These are phyloP conservation scores for Elanus axillaris DNA, from an alignment of 2,113 vertebrate species.

Conservation along the genomic window DNA sequence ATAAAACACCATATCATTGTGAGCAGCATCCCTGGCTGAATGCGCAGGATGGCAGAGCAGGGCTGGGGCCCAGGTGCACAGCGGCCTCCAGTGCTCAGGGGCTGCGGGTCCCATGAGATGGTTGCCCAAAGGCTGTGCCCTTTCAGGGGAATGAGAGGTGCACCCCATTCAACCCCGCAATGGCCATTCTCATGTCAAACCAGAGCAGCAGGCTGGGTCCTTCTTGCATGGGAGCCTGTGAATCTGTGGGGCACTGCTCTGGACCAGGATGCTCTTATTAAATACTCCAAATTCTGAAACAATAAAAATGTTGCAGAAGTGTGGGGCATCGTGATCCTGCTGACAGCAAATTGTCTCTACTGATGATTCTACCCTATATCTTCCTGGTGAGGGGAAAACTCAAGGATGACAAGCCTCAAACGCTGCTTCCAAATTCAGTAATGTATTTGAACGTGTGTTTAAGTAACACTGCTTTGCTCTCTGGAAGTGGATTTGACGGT, in stretches of 20 bases:
- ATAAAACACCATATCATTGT: background rate
- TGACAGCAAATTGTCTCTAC: background rate
- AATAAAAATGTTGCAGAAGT: background rate
- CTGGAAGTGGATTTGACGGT: background rate
- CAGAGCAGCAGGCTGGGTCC: fast-evolving
- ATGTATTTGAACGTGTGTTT: background rate
- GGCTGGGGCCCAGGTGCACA: background rate
- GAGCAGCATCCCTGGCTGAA: background rate
- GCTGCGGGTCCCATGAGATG: fast-evolving
- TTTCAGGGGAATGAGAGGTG: fast-evolving
- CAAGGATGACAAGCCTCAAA: fast-evolving
- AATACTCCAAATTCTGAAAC: background rate
- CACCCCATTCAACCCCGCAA: background rate
- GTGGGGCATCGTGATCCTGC: background rate
- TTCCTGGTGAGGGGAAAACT: background rate
- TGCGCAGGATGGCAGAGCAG: fast-evolving
- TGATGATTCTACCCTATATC: background rate
- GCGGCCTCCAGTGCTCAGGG: background rate
- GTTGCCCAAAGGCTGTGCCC: background rate
- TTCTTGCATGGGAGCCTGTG: fast-evolving
- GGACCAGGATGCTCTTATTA: background rate
- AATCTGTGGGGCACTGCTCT: fast-evolving
- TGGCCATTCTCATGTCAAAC: background rate
- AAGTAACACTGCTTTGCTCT: background rate
- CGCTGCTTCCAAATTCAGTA: background rate